Base-by-base conservation (phyloP, 1,140 invertebrate genomes). In the Drosophila subobscura region DNA sequence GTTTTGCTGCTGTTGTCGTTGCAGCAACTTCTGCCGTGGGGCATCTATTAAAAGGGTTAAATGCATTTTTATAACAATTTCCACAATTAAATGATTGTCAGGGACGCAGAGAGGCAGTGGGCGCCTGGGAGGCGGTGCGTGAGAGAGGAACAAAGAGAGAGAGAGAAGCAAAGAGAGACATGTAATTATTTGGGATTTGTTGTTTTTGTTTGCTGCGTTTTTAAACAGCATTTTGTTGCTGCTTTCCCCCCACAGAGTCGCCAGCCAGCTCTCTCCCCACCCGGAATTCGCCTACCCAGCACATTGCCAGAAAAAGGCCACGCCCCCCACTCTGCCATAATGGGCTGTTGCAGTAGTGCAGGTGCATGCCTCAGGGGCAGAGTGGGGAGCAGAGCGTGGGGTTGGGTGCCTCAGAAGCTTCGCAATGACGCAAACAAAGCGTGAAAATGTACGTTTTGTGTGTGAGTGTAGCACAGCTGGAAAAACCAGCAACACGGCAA, bases 41-140 rank as follows among this genome's bases (percentile, higher is more conserved):
- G 72, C 77, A 52, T 58, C 72, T 81, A 84, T 76, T 68, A 77
- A 85, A 70, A 61, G 61, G 58, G 63, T 77, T 81, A 78, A 86
- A 88, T 80, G 65, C 83, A 75, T 77, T 85, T 78, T 71, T 77
- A 80, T 77, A 86, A 81, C 73, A 86, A 86, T 85, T 86, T 70
- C 60, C 76, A 77, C 68, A 77, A 75, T 84, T 72, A 84, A 76
- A 71, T 78, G 79, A 72, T 67, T 50, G 61, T 46, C 27, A 44
- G 22, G 33, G 33, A 51, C 25, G 46, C 23, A 45, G 23, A 3
- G 14, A 40, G 41, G 12, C 16, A 20, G 16, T 20, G 16, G 16
- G 16, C 16, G 33, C 41, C 14, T 25, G 22, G 53, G 23, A 47
- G 44, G 37, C 12, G 58, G 45, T 55, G 65, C 45, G 23, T 47